Percentiles rank a stretch among this genome's conserved stretches.
These are phyloP conservation scores for Drosophila anomalipes DNA, from an alignment of 2,888 invertebrate genomes.

Conservation along the genomic window DNA sequence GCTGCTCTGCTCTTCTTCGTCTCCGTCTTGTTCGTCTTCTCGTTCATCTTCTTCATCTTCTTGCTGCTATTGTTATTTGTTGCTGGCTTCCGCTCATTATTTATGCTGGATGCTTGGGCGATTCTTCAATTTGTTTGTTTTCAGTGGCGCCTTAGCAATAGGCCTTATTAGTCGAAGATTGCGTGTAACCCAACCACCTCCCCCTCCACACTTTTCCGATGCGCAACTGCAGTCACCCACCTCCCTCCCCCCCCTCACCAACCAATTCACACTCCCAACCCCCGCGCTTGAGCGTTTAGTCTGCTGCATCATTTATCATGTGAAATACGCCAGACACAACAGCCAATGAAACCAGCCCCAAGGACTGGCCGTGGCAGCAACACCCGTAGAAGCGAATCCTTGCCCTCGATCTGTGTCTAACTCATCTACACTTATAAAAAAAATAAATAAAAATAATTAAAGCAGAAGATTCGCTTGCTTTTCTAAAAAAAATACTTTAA, in stretches of 20 bases:
- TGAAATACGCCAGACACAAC: conserved; percentile 79
- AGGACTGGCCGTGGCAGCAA: conserved; percentile 35
- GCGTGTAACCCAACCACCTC: conserved; percentile 1
- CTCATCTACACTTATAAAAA: not conserved
- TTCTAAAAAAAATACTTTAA: not conserved
- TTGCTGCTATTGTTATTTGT: conserved; percentile 11
- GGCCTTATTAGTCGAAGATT: conserved; percentile 58
- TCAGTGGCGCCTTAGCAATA: conserved; percentile 57
- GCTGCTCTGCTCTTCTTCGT: not conserved
- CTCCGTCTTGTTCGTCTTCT: not conserved
- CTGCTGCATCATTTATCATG: conserved; percentile 78
- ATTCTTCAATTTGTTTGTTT: conserved; percentile 69
- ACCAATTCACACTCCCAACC: conserved; percentile 1
- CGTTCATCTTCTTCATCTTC: conserved; percentile 1
- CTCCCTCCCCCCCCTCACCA: not conserved
- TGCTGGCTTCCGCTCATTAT: conserved; percentile 49
- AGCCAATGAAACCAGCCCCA: conserved; percentile 62
- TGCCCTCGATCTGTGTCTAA: conserved; percentile 25
- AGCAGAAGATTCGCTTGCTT: not conserved
- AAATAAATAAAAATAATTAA: not conserved
- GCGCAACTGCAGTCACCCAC: conserved; percentile 10
- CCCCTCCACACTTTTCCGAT: not conserved
- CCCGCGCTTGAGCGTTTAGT: conserved; percentile 69
- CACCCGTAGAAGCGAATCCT: conserved; percentile 18
- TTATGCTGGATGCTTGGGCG: conserved; percentile 46